A percentile compares a stretch with the other conserved stretches of the same genome.
Conservation (phyloP, 2,113 vertebrate species). For the Cheilinus undulatus region DNA sequence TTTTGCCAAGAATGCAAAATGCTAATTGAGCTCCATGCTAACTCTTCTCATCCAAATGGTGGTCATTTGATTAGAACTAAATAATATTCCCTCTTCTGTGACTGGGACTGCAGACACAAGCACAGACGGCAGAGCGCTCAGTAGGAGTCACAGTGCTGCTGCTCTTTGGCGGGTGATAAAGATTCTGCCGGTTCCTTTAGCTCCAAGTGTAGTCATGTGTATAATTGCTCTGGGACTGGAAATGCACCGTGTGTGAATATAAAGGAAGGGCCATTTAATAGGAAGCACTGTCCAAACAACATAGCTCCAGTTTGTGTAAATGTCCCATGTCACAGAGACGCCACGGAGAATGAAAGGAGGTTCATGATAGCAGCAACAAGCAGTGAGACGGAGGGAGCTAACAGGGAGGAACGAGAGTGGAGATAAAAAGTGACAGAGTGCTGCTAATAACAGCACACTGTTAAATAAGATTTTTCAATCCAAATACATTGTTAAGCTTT, state of each 20-base stretch:
- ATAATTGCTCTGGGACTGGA: constrained; percentile 83
- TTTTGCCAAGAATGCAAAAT: constrained; percentile 65
- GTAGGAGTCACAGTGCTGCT: constrained; percentile 63
- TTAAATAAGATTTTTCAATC: constrained; percentile 3
- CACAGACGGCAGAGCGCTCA: constrained; percentile 61
- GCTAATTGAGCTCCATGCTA: constrained; percentile 46
- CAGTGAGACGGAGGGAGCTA: not conserved
- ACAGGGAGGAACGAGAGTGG: constrained; percentile 18
- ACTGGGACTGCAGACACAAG: constrained; percentile 75
- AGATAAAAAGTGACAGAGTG: constrained; percentile 21
- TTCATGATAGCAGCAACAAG: constrained; percentile 42
- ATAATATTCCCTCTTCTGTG: constrained; percentile 77
- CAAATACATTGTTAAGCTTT: constrained; percentile 8
- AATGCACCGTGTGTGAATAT: constrained; percentile 83
- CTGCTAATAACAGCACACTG: constrained; percentile 16
- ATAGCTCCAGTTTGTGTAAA: constrained; percentile 72
- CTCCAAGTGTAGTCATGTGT: constrained; percentile 83
- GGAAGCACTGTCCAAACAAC: constrained; percentile 81
- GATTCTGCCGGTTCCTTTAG: constrained; percentile 74
- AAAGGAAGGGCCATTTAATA: constrained; percentile 77
- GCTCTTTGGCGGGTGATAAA: constrained; percentile 81
- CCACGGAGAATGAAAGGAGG: constrained; percentile 54
- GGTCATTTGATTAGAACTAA: constrained; percentile 75
- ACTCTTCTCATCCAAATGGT: constrained; percentile 46
- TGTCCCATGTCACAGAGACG: constrained; percentile 72